Evolutionary conservation across 2,888 invertebrate species (phyloP), one percentile per base, ranked within the genome.

Genomic region (Neoascia interrupta): DNA sequence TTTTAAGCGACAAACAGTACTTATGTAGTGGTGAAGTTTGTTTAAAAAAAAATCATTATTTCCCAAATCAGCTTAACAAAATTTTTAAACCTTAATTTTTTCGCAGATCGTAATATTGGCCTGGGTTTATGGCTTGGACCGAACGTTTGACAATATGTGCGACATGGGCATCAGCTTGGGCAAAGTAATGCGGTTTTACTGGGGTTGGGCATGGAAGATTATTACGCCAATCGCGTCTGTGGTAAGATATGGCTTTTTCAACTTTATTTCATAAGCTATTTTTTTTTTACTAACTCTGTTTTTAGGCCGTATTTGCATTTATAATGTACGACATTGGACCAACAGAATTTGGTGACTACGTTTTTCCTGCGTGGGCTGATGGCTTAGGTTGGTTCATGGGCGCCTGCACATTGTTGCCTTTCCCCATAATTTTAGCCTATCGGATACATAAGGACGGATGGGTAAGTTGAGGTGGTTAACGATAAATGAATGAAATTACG

Each of bases 241-340:
- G 85, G 95, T 96, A 89, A 92, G 92, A 8, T n/a, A 21, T 21
- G 1, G 19, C 19, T 21, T 10, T 2, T 11, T 18, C n/a, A 15
- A 28, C 34, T 16, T 26, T 16, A 28, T 51, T 43, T 21, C 3
- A 13, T n/a, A 10, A 15, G 13, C 3, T 21, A 11, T 16, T 23
- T 6, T 39, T 3, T 3, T 6, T 2, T 31, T 31, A 15, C 8
- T 47, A 6, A 36, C 49, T 23, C 61, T 75, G 51, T 85, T 51
- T 89, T n/a, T 88, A 95, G 95, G 92, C 89, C 23, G 92, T 96
- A 51, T 91, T 96, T 75, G 88, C 91, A 5, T 95, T 95, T 86
- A 93, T 94, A 58, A 92, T 94, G 89, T 86, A 90, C 3, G 92
- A 92, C 81, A 94, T 94, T 90, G 86, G 89, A 13, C 87, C 92